Percentiles rank a stretch among this genome's conserved stretches.
Conservation (phyloP, 2,888 invertebrate genomes). For the Plebejus argus region DNA sequence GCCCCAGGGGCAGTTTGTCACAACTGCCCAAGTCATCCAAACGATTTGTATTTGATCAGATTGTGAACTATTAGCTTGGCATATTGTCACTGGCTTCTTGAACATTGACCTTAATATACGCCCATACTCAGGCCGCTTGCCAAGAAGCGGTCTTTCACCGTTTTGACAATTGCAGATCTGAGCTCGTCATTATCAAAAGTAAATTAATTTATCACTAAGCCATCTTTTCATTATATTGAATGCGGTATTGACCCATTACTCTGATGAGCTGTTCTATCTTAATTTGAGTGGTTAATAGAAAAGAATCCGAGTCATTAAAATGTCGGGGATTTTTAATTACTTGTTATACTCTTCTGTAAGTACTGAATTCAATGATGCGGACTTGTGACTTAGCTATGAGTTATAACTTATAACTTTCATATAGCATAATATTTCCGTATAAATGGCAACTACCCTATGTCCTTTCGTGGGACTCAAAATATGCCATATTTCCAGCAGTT, state of each 20-base stretch:
- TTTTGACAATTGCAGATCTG: not conserved
- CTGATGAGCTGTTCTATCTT: not conserved
- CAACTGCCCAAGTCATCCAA: not conserved
- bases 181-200: not conserved
- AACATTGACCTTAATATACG: constrained; percentile 27
- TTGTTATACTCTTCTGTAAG: no score
- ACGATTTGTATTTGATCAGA: not conserved
- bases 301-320: not conserved
- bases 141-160: constrained; percentile 15
- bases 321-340: not conserved
- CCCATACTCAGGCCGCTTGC: not conserved
- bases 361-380: no score
- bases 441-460: no score
- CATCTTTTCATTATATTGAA: not conserved
- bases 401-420: no score
- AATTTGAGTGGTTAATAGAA: constrained; percentile 7
- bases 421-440: no score
- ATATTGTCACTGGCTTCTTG: not conserved
- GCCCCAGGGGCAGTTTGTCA: not conserved
- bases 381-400: no score
- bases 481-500: no score
- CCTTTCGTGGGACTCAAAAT: no score
- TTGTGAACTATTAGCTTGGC: not conserved
- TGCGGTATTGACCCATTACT: not conserved
- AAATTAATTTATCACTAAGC: not conserved